Evolutionary conservation across 2,888 invertebrate genomes (phyloP).

Genomic region (Sepioteuthis lessoniana): DNA sequence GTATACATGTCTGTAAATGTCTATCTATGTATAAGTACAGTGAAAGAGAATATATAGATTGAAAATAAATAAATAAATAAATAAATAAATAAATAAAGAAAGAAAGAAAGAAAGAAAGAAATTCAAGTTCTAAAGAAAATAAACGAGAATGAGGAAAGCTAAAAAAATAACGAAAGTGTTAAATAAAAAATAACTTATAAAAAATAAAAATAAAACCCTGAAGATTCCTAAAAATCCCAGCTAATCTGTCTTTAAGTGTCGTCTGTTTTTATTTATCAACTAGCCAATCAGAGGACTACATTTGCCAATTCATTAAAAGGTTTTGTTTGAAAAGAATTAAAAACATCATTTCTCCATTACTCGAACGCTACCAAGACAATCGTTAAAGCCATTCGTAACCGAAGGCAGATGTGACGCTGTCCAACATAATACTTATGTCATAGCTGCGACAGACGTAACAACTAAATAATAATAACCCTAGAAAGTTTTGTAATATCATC

Average conservation of each 20-base stretch:
- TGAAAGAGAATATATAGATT: too few species aligned
- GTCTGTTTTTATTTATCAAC: not conserved
- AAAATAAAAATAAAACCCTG: not conserved
- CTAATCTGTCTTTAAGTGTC: not conserved
- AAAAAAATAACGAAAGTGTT: too few species aligned
- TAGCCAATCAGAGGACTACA: not conserved
- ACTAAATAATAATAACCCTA: not conserved
- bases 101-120: too few species aligned
- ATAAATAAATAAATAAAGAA: too few species aligned
- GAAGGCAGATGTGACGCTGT: not conserved
- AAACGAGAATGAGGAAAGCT: too few species aligned
- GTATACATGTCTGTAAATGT: too few species aligned
- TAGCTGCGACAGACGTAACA: not conserved
- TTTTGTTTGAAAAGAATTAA: not conserved
- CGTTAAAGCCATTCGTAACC: not conserved
- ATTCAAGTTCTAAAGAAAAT: too few species aligned
- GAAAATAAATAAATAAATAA: too few species aligned
- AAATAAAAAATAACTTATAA: too few species aligned
- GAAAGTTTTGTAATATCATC: not conserved
- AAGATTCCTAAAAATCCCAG: not conserved
- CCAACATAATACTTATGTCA: slow-evolving; percentile 8
- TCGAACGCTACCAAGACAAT: not conserved
- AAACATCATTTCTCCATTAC: not conserved
- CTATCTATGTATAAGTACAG: too few species aligned
- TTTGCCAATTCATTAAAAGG: not conserved